These are phyloP conservation scores for Heteromurus nitidus DNA, from an alignment of 2,888 invertebrate genomes.

Conservation along the genomic window DNA sequence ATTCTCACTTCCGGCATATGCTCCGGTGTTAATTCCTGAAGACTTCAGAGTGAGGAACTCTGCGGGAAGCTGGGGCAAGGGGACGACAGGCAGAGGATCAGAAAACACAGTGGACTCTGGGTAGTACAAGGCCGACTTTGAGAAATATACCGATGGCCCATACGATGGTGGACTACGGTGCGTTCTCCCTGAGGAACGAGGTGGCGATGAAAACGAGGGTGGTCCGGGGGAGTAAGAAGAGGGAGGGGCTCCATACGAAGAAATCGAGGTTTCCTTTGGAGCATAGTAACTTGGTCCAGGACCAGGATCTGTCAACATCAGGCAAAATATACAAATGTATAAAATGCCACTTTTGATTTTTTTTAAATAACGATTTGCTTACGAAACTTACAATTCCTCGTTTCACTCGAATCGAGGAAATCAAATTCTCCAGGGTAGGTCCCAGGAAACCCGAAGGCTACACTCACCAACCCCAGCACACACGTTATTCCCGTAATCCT, in stretches of 20 bases:
- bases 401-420: conserved; percentile 28
- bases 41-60: conserved; percentile 29
- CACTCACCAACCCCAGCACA: conserved; percentile 20
- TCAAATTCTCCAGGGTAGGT: conserved; percentile 28
- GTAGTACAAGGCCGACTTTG: conserved; percentile 17
- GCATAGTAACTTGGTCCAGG: background rate
- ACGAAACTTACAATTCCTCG: conserved; percentile 28
- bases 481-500: conserved; percentile 4
- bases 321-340: background rate
- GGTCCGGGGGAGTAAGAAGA: background rate
- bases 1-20: conserved; percentile 26
- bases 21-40: background rate
- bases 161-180: background rate
- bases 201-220: background rate
- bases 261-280: background rate
- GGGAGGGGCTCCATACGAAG: background rate
- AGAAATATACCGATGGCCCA: background rate
- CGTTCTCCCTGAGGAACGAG: background rate
- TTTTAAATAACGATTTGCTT: background rate
- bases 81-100: conserved; percentile 42
- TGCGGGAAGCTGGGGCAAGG: conserved; percentile 31
- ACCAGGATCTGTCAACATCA: background rate
- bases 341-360: background rate
- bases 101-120: conserved; percentile 38
- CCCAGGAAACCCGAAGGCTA: background rate